Evolutionary conservation across 2,797 vertebrate species (phyloP), one percentile per base, ranked within the genome.

Genomic region (Alcedo quadribrachys): DNA sequence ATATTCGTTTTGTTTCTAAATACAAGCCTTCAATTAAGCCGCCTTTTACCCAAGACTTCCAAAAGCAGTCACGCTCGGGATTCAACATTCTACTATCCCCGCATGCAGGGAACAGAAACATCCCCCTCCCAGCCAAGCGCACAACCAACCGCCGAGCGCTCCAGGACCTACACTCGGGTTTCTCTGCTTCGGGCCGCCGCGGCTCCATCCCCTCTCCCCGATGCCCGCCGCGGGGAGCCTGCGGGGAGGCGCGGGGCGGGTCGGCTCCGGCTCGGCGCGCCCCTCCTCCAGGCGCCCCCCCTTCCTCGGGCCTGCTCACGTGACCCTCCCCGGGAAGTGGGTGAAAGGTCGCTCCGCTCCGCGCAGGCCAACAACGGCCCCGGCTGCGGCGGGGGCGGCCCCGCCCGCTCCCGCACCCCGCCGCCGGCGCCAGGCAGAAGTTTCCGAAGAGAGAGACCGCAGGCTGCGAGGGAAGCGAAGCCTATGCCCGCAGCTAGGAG

Each of bases 281-380:
- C 70, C 40, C 21, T 8, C 14, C 30, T 25, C 25, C 50, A 27
- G 48, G 48, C 15, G 12, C 21, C 35, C 24, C 35, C 11, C 5
- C 24, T 50, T 1, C 30, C 45, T 16, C 24, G 15, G 14, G 11
- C 35, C 58, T 28, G 57, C 79, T 24, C 91, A 97, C 97, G 96
- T 98, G 97, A 96, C 91, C 24, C 15, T 45, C 15, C n/a, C 77
- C 78, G 76, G 80, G 96, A 98, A 98, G 94, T 97, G 95, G 97
- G 97, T 91, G 96, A 98, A 97, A 98, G 97, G 97, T 97, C 93
- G 96, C 51, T 54, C 50, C 53, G 91, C 48, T 13, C 48, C 48
- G 48, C 48, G 48, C 48, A 50, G 48, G 48, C 50, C 50, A 53
- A 28, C 27, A 54, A 54, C 51, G 28, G 51, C 51, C 51, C 48